Evolutionary conservation across 2,888 invertebrate species (phyloP).

Genomic region (Uropetala carovei): DNA sequence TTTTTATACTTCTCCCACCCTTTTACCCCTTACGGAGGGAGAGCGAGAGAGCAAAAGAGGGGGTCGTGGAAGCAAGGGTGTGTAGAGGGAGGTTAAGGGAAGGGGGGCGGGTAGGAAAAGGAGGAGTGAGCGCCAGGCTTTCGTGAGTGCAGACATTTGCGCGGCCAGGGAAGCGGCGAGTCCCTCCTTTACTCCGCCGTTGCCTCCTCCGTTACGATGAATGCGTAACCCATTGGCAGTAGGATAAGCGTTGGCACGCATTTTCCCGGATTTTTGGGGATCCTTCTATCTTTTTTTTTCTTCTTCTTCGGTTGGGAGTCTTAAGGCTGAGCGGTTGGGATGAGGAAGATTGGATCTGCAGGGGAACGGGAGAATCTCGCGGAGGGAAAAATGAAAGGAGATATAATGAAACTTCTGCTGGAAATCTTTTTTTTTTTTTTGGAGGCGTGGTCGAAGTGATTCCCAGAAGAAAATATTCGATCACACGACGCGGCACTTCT

Average conservation of each 20-base stretch:
- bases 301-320: not conserved
- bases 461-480: too few relatives aligned
- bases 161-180: not conserved
- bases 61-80: slow-evolving; percentile 21
- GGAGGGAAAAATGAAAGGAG: not conserved
- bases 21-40: too few relatives aligned
- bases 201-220: not conserved
- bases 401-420: not conserved
- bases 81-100: not conserved
- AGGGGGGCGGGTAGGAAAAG: not conserved
- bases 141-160: slow-evolving; percentile 35
- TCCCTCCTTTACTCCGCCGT: not conserved
- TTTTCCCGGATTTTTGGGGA: slow-evolving; percentile 18
- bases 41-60: too few relatives aligned
- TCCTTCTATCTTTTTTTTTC: not conserved
- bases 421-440: not conserved
- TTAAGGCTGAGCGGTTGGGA: not conserved
- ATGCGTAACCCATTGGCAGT: slow-evolving; percentile 7
- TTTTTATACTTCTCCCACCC: too few relatives aligned
- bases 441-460: too few relatives aligned
- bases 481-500: too few relatives aligned
- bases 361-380: not conserved
- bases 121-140: not conserved
- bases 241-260: not conserved
- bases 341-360: not conserved